Conservation (phyloP, 2,113 vertebrate genomes). For the Macheiramphus alcinus region DNA sequence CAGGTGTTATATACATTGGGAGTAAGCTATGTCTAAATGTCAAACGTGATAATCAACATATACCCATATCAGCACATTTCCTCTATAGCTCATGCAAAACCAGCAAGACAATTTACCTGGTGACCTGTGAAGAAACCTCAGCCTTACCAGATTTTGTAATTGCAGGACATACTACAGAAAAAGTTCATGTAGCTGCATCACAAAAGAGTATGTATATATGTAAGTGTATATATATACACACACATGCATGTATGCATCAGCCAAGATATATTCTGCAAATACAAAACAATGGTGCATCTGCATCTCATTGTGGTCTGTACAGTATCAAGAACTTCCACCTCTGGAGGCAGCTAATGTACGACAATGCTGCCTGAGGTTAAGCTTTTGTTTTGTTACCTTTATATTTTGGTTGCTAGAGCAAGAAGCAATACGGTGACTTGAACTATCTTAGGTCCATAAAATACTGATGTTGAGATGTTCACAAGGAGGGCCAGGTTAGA, state of each 20-base stretch:
- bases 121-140: neutral
- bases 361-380: neutral
- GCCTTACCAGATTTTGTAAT: neutral
- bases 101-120: neutral
- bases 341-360: neutral
- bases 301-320: neutral
- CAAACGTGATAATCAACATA: neutral
- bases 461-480: neutral
- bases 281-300: neutral
- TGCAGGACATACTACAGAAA: neutral
- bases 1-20: neutral
- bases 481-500: neutral
- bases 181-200: neutral
- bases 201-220: neutral
- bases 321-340: neutral
- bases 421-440: neutral
- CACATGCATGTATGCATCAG: neutral
- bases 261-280: neutral
- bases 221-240: too few relatives aligned
- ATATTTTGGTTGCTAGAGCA: neutral
- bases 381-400: neutral
- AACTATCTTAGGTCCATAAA: neutral
- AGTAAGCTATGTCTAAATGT: neutral
- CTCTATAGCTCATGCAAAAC: neutral
- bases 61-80: neutral